These are phyloP conservation scores for Amphilophus citrinellus DNA, from an alignment of 2,113 vertebrate genomes.

Conservation along the genomic window DNA sequence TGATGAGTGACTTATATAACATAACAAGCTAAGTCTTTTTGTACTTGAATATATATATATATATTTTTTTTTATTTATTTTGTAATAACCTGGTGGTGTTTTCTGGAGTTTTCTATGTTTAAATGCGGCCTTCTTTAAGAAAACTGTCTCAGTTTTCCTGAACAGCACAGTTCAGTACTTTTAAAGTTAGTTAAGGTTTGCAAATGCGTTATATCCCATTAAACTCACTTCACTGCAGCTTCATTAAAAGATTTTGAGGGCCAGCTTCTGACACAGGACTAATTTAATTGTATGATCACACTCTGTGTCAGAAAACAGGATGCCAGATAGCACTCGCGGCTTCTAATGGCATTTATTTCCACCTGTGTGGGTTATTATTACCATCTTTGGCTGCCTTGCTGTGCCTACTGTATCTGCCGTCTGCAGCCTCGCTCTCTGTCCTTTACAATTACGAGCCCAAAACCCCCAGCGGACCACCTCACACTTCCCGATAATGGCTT, in stretches of 20 bases:
- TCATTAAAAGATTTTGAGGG: not conserved
- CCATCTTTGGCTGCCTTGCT: constrained; percentile 16
- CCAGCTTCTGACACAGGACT: not conserved
- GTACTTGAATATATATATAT: not conserved
- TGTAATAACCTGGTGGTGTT: not conserved
- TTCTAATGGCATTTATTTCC: constrained; percentile 29
- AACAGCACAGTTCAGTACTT: not conserved
- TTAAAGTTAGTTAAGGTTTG: not conserved
- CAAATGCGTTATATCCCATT: not conserved
- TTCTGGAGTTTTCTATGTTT: not conserved
- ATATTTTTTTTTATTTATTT: not conserved
- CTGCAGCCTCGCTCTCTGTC: constrained; percentile 40
- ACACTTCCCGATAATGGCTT: constrained; percentile 57
- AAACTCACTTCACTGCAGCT: not conserved
- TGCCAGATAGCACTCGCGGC: not conserved
- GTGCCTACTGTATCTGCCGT: constrained; percentile 31
- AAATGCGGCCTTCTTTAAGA: not conserved
- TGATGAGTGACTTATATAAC: not conserved
- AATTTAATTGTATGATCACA: not conserved
- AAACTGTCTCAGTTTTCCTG: not conserved
- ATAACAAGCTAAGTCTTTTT: not conserved
- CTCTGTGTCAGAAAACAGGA: constrained; percentile 6
- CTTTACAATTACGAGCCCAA: constrained; percentile 51
- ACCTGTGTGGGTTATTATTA: constrained; percentile 40
- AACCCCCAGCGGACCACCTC: constrained; percentile 40